Evolutionary conservation across 1,140 invertebrate genomes (phyloP).

Genomic region (Leptopilina boulardi): DNA sequence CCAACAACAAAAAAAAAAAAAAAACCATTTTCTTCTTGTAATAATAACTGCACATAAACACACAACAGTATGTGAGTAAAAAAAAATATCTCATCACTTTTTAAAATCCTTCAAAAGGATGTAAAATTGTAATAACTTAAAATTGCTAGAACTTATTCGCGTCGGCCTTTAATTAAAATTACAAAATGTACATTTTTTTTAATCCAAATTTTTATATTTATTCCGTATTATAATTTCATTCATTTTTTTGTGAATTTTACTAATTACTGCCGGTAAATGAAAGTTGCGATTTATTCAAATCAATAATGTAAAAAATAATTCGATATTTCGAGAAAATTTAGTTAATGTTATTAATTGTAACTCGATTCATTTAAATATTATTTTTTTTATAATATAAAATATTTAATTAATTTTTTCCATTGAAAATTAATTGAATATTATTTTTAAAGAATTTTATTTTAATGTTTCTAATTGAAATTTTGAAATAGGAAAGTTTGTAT

Average conservation of each 20-base stretch:
- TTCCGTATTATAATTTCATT: too few relatives aligned
- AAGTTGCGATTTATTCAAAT: too few relatives aligned
- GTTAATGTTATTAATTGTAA: too few relatives aligned
- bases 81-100: constrained; percentile 54
- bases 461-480: not conserved
- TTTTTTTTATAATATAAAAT: too few relatives aligned
- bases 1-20: too few relatives aligned
- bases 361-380: too few relatives aligned
- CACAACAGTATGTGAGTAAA: constrained; percentile 47
- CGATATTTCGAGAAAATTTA: too few relatives aligned
- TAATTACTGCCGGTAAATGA: too few relatives aligned
- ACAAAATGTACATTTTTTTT: constrained; percentile 51
- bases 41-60: constrained; percentile 46
- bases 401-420: too few relatives aligned
- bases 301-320: too few relatives aligned
- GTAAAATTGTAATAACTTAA: constrained; percentile 56
- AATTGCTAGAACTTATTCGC: not conserved
- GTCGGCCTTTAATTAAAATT: not conserved
- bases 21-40: constrained; percentile 37
- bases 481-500: not conserved
- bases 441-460: not conserved
- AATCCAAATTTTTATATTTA: constrained; percentile 51
- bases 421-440: too few relatives aligned
- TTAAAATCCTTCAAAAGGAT: constrained; percentile 68
- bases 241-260: too few relatives aligned